Percentiles rank a stretch among this genome's conserved stretches.
phyloP scores from a whole-genome alignment of 2,113 vertebrate species.

The Pogona vitticeps region DNA sequence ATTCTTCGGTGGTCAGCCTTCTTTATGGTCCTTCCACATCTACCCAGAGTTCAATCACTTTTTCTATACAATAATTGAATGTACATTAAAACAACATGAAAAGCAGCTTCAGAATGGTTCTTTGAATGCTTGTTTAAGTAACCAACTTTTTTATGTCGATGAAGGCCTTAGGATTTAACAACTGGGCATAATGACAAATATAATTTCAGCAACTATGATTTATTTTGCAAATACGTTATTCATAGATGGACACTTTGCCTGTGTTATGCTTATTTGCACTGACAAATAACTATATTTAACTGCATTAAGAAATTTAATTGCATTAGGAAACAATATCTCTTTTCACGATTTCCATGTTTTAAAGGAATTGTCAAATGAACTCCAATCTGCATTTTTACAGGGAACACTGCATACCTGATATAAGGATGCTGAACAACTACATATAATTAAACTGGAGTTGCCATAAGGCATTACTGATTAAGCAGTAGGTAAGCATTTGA shows the following conservation, averaged over 20 bases:
- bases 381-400: neutral
- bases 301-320: neutral
- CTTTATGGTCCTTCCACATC: too few species aligned
- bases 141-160: neutral
- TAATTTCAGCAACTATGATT: neutral
- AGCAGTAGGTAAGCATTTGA: neutral
- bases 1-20: too few species aligned
- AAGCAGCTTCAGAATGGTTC: too few species aligned
- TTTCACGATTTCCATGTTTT: neutral
- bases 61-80: too few species aligned
- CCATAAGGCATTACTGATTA: neutral
- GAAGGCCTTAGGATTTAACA: neutral
- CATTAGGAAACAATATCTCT: neutral
- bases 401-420: neutral
- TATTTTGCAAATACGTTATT: neutral
- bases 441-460: neutral
- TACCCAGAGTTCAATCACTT: too few species aligned
- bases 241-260: neutral
- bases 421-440: too few species aligned
- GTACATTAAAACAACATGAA: too few species aligned
- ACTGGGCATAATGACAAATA: slow-evolving; percentile 9
- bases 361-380: neutral
- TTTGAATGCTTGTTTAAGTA: too few species aligned
- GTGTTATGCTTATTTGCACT: too few species aligned
- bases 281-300: neutral